These are phyloP conservation scores for Parazoanthus atlanticus DNA, from an alignment of 92 coral and sea anemone species.

Conservation along the genomic window DNA sequence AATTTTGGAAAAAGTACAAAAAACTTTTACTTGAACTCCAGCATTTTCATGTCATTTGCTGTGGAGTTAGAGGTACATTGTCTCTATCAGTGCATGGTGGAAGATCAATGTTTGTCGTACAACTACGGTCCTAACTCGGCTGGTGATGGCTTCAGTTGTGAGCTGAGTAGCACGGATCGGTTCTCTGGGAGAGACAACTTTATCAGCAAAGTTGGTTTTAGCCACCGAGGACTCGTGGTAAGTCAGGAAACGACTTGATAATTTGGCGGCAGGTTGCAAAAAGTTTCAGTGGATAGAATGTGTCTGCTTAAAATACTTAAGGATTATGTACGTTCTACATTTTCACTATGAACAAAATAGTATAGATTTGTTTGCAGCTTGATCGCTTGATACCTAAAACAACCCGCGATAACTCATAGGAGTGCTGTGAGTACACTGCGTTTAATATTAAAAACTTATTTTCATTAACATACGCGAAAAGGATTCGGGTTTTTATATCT, in stretches of 20 bases:
- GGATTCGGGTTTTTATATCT: too few species aligned
- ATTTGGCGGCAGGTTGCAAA: too few species aligned
- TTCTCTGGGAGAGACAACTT: not conserved
- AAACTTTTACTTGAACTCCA: not conserved
- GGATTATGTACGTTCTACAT: too few species aligned
- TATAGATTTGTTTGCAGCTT: too few species aligned
- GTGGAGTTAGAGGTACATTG: not conserved
- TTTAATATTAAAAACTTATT: too few species aligned
- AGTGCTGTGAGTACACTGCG: too few species aligned
- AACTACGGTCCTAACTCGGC: not conserved
- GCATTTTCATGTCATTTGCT: not conserved
- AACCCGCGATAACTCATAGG: too few species aligned
- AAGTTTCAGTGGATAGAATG: too few species aligned
- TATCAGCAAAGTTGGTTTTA: not conserved
- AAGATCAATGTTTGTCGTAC: not conserved
- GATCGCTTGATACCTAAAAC: too few species aligned
- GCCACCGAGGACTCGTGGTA: slow-evolving; percentile 12
- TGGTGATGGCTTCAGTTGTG: not conserved
- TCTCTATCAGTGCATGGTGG: not conserved
- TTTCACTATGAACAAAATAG: too few species aligned
- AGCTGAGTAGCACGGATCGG: not conserved
- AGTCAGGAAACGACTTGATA: not conserved
- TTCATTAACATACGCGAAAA: too few species aligned
- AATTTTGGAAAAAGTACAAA: not conserved
- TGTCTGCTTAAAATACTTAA: too few species aligned